Evolutionary conservation across 1,140 invertebrate genomes (phyloP).

Genomic region (Prorops nasuta): DNA sequence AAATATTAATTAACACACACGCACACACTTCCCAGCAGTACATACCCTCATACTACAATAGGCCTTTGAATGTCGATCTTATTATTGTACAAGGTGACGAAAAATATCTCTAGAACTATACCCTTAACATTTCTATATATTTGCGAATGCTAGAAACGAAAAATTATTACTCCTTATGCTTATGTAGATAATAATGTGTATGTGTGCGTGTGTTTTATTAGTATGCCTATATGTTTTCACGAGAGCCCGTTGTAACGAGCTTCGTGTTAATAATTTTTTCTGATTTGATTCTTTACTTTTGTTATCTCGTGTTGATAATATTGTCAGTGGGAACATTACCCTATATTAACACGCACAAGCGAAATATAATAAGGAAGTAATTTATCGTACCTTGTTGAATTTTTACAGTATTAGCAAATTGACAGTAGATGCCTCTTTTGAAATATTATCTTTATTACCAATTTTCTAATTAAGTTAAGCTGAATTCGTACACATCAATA

Average conservation of each 20-base stretch:
- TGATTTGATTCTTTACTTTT: constrained; percentile 1
- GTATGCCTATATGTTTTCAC: too few species aligned
- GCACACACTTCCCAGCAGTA: constrained; percentile 33
- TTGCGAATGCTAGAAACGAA: constrained; percentile 1
- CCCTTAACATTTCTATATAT: constrained; percentile 7
- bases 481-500: too few species aligned
- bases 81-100: constrained; percentile 18
- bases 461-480: too few species aligned
- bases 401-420: constrained; percentile 4
- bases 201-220: too few species aligned
- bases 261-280: constrained; percentile 19
- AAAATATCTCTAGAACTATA: constrained; percentile 12
- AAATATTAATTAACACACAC: too few species aligned
- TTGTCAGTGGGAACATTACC: constrained; percentile 31
- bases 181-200: too few species aligned
- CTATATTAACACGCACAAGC: constrained; percentile 5
- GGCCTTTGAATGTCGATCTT: constrained; percentile 41
- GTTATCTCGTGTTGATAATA: constrained; percentile 26
- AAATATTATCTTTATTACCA: too few species aligned
- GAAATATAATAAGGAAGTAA: constrained; percentile 2
- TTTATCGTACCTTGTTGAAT: background rate
- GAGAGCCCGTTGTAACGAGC: constrained; percentile 6
- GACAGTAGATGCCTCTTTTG: too few species aligned
- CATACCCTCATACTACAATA: constrained; percentile 30
- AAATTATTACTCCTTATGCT: too few species aligned